Base-by-base conservation (phyloP, 2,113 vertebrate genomes). In the Eclectus roratus region DNA sequence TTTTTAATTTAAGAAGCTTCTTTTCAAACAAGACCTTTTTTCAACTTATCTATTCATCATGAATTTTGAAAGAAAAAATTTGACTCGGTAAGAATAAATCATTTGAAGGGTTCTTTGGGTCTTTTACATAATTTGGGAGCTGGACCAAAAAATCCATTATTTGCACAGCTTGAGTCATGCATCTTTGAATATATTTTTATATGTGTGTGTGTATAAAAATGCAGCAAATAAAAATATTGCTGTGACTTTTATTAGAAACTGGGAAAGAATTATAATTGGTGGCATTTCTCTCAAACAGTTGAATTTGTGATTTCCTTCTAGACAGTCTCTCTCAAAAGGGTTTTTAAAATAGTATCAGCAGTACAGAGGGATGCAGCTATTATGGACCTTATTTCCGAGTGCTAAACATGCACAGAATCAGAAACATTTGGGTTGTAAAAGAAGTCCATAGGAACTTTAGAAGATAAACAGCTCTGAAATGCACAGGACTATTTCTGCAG, bases 181-280 rank as follows among this genome's bases (percentile, higher is more conserved):
- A 56, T 56, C 19, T 76, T 60, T 55, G 31, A 80, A 70, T 47
- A 56, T 61, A 80, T 90, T 94, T 89, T 47, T 46, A 77, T 64
- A 39, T 2, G 3, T 3, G 4, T 19, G 17, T 33, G 4, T 46
- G 3, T 61, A 52, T 29, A 66, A 80, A 80, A 97, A 96, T 63
- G 58, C 49, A 96, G 81, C 65, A 97, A 93, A 94, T 71, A 73
- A 87, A 92, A 96, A 70, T 76, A 94, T 63, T 87, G 66, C 37
- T 86, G 46, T 53, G 80, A 90, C 55, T 95, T 94, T 83, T 78
- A 88, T 73, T 69, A 71, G 21, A 82, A 64, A 85, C 19, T 47
- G 50, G 80, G 58, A 92, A 88, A 79, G 74, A 87, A 71, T 37
- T 52, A 50, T 80, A 86, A 92, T 76, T 80, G 78, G 47, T 64